phyloP scores from a whole-genome alignment of 2,888 invertebrate species.

The Ecdyonurus torrentis region DNA sequence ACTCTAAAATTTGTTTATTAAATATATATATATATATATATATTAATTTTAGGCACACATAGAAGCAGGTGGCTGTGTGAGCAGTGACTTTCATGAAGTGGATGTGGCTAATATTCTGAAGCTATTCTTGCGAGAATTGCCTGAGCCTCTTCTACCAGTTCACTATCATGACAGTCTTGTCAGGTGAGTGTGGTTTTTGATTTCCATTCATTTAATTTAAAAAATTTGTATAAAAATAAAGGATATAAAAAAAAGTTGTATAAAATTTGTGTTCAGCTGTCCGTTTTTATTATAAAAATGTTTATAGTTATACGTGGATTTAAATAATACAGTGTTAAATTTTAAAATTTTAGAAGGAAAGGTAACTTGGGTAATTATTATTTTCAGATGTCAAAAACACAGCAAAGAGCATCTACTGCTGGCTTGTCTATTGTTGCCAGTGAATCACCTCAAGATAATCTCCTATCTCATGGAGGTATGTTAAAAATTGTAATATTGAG shows the following conservation, averaged over 20 bases:
- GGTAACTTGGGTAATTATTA: too few species aligned
- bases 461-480: slow-evolving; percentile 64
- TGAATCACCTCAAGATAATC: slow-evolving; percentile 57
- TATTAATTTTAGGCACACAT: slow-evolving; percentile 43
- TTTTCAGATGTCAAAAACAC: slow-evolving; percentile 21
- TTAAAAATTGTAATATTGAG: slow-evolving; percentile 10
- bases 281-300: too few species aligned
- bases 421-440: slow-evolving; percentile 53
- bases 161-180: slow-evolving; percentile 60
- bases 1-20: too few species aligned
- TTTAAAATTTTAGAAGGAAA: too few species aligned
- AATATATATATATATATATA: too few species aligned
- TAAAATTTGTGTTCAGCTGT: too few species aligned
- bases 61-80: slow-evolving; percentile 52
- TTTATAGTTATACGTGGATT: too few species aligned
- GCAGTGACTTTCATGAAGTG: slow-evolving; percentile 55
- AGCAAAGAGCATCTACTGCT: slow-evolving; percentile 41
- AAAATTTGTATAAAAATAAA: too few species aligned
- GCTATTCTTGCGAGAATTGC: slow-evolving; percentile 66
- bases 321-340: too few species aligned
- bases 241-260: too few species aligned
- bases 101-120: slow-evolving; percentile 78
- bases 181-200: slow-evolving; percentile 15
- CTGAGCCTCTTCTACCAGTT: slow-evolving; percentile 64
- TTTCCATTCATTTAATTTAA: slow-evolving; percentile 5